A percentile compares a stretch with the other conserved stretches of the same genome.
These are phyloP conservation scores for Phainopepla nitens DNA, from an alignment of 2,113 vertebrate species.

Conservation along the genomic window DNA sequence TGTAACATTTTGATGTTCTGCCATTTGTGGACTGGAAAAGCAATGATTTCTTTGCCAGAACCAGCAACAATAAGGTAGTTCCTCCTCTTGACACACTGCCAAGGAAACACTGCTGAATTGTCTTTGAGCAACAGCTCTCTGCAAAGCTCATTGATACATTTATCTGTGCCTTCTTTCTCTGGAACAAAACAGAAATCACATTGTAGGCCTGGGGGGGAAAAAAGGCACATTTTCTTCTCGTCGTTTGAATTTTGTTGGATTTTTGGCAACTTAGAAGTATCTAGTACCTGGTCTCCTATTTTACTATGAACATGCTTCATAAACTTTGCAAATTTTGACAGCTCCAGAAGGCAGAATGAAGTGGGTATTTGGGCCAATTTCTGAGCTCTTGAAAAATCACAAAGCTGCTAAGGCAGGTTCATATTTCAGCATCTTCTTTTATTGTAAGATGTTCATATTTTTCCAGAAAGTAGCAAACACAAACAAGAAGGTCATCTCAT, in stretches of 20 bases:
- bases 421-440: neutral
- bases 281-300: neutral
- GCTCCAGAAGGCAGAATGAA: neutral
- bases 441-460: neutral
- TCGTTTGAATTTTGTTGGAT: neutral
- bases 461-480: neutral
- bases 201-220: neutral
- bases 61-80: neutral
- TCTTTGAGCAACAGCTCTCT: neutral
- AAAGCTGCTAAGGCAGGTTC: neutral
- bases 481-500: neutral
- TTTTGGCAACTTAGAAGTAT: neutral
- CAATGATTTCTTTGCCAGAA: conserved; percentile 3
- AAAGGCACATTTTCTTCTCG: neutral
- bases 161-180: conserved; percentile 10
- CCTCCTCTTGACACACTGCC: neutral
- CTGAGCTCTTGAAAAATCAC: neutral
- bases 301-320: neutral
- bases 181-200: neutral
- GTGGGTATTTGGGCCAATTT: neutral
- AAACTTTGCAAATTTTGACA: neutral
- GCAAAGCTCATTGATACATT: conserved; percentile 13
- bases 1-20: neutral
- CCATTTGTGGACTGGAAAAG: neutral
- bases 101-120: neutral